Percentiles rank a stretch among this genome's conserved stretches.
Evolutionary conservation across 2,888 invertebrate genomes (phyloP).

Genomic region (Platycnemis pennipes): DNA sequence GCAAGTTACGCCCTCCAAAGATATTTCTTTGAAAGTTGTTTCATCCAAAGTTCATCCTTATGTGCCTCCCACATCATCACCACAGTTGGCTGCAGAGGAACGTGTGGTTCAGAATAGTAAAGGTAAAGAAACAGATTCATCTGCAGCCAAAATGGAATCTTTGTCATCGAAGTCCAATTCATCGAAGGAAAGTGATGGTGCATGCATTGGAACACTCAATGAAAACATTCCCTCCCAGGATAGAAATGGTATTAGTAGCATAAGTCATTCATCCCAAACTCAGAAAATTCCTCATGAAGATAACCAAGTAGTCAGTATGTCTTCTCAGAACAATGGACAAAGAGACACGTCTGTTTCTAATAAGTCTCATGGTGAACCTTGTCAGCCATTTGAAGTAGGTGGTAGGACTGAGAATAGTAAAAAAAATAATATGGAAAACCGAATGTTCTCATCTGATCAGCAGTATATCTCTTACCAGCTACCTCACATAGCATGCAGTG

Average conservation of each 20-base stretch:
- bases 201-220: background rate
- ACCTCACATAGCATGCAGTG: constrained; percentile 20
- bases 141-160: background rate
- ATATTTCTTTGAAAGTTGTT: background rate
- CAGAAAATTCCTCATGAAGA: background rate
- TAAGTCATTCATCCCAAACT: background rate
- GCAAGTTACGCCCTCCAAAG: background rate
- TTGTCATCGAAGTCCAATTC: background rate
- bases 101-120: background rate
- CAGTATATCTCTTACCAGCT: constrained; percentile 39
- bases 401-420: background rate
- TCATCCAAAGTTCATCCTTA: background rate
- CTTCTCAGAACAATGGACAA: background rate
- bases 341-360: background rate
- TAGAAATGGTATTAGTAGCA: background rate
- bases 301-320: background rate
- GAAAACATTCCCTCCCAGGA: constrained; percentile 36
- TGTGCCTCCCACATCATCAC: background rate
- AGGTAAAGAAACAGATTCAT: background rate
- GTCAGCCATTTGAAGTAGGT: constrained; percentile 7
- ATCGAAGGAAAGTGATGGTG: constrained; percentile 1
- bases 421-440: background rate
- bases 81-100: background rate
- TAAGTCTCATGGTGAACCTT: background rate
- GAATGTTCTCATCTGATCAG: background rate